A percentile compares a stretch with the other conserved stretches of the same genome.
Evolutionary conservation across 2,113 vertebrate genomes (phyloP).

Genomic region (Hippolais icterina): DNA sequence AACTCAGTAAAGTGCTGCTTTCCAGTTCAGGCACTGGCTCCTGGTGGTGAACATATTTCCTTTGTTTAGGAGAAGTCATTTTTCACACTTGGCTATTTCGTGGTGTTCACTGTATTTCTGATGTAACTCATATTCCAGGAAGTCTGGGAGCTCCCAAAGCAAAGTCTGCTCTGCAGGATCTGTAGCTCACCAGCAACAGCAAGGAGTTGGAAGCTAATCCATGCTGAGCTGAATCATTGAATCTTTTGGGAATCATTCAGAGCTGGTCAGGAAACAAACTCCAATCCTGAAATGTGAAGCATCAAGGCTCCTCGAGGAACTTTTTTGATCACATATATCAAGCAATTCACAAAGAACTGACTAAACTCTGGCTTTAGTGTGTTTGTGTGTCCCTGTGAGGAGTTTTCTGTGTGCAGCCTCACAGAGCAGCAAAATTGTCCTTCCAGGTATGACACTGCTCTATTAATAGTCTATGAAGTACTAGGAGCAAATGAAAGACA

Average conservation of each 20-base stretch:
- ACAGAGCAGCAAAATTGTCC: background rate
- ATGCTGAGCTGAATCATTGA: background rate
- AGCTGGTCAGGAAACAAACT: background rate
- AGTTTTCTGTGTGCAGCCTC: background rate
- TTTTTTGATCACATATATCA: background rate
- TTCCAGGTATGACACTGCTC: constrained; percentile 24
- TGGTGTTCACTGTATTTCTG: background rate
- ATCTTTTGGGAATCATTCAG: background rate
- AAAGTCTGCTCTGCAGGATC: background rate
- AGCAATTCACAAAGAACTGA: background rate
- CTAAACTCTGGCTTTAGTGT: background rate
- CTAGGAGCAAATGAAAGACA: background rate
- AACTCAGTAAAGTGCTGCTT: background rate
- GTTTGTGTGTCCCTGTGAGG: background rate
- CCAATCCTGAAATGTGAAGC: background rate
- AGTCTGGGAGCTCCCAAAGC: background rate
- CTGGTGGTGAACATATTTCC: background rate
- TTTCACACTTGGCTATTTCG: background rate
- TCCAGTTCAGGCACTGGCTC: background rate
- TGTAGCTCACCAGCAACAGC: background rate
- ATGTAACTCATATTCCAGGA: background rate
- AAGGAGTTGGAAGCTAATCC: background rate
- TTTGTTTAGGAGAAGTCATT: background rate
- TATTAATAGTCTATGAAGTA: constrained; percentile 45
- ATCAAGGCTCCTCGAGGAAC: background rate